These are phyloP conservation scores for Dimorphilus gyrociliatus DNA, from an alignment of 2,888 invertebrate genomes.

Conservation along the genomic window DNA sequence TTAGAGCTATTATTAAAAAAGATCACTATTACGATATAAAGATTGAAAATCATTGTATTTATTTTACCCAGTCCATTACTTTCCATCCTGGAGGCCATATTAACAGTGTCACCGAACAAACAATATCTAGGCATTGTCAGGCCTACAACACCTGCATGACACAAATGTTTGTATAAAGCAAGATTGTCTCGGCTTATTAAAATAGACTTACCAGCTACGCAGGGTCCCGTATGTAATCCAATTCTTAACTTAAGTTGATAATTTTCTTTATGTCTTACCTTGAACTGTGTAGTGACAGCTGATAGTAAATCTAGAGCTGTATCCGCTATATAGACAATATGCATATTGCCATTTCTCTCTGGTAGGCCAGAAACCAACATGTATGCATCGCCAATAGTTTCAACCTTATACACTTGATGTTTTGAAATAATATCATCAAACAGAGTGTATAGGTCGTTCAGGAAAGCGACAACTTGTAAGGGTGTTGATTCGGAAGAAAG, in stretches of 20 bases:
- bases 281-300: conserved; percentile 13
- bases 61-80: too few relatives aligned
- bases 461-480: conserved; percentile 19
- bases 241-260: conserved; percentile 21
- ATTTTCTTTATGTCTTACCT: conserved; percentile 22
- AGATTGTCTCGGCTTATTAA: too few relatives aligned
- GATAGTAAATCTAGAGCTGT: conserved; percentile 12
- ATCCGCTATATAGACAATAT: conserved; percentile 13
- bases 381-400: conserved; percentile 68
- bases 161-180: too few relatives aligned
- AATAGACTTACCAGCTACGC: conserved; percentile 29
- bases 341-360: conserved; percentile 6
- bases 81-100: too few relatives aligned
- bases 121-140: too few relatives aligned
- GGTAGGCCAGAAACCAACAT: conserved; percentile 16
- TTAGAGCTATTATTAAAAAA: conserved; percentile 2
- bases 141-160: too few relatives aligned
- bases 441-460: conserved; percentile 25
- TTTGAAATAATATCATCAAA: conserved; percentile 25
- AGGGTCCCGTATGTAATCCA: conserved; percentile 29
- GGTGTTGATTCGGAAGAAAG: conserved; percentile 4
- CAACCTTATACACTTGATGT: conserved; percentile 19
- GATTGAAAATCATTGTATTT: too few relatives aligned
- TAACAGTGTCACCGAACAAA: too few relatives aligned
- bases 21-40: too few relatives aligned